Conservation (phyloP, 2,797 vertebrate species). For the Mormyrops attenuatus region DNA sequence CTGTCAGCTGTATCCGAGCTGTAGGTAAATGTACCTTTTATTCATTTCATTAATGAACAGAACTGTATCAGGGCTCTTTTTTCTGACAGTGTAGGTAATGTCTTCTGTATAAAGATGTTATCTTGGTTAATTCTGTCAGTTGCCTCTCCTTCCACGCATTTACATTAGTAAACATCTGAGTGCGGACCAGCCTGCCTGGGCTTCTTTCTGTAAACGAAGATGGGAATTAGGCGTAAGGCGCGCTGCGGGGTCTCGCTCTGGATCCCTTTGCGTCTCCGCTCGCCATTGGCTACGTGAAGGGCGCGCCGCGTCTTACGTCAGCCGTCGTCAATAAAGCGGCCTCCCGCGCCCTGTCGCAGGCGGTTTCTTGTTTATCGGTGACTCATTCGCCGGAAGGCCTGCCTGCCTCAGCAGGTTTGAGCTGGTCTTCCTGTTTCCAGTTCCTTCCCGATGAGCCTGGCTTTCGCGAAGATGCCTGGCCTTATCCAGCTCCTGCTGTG, state of each 20-base stretch:
- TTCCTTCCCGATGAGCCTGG: neutral
- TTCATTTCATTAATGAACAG: neutral
- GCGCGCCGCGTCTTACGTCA: neutral
- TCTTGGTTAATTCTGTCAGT: neutral
- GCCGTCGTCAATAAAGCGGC: neutral
- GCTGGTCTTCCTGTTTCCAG: neutral
- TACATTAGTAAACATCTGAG: neutral
- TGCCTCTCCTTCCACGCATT: neutral
- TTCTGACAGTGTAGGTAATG: neutral
- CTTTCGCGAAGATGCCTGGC: neutral
- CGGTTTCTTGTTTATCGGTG: neutral
- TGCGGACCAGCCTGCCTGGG: neutral
- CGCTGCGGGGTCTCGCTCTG: neutral
- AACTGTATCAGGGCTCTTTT: neutral
- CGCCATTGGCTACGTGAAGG: neutral
- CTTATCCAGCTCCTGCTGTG: neutral
- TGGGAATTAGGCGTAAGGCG: neutral
- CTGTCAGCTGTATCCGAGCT: neutral
- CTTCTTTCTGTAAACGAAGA: neutral
- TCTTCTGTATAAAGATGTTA: neutral
- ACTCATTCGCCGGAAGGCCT: neutral
- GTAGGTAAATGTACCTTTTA: neutral
- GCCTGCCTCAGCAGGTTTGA: neutral
- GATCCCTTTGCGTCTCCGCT: neutral
- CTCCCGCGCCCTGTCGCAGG: neutral